Base-by-base conservation (phyloP, 92 coral and sea anemone species). In the Paragorgia papillata region DNA sequence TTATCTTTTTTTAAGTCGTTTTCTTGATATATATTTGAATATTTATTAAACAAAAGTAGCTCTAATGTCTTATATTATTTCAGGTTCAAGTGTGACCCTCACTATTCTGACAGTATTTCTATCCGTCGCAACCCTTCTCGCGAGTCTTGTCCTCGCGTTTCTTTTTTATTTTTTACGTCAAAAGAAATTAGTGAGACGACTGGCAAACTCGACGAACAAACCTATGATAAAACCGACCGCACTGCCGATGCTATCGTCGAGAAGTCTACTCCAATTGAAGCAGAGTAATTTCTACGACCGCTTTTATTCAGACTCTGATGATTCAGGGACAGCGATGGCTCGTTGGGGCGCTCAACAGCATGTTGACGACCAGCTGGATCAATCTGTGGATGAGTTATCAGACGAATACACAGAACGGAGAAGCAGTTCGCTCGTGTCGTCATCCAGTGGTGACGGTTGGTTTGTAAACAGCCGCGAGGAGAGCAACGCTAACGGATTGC, bases 401-500 rank as follows among this genome's bases (percentile, higher is more conserved):
- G 75, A 68, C 14, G 75, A 68, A 37, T 49, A 26, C 21, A 8
- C 57, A 0, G 41, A 31, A 19, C 19, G 37, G 0, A 34, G 75
- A 2, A 68, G 75, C 19, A 48, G 59, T 49, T 68, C 75, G 20
- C 7, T 68, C 9, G 14, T 26, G 4, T 68, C 75, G 4, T 46
- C 75, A 2, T 68, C 75, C 6, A 68, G 58, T 49, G 33, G 64
- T 22, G 75, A 68, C 19, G 54, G 31, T 59, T 44, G 58, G 60
- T 19, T 68, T 31, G 25, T 68, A 21, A 68, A 59, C 40, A 68
- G 75, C 75, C 54, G 29, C 40, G 75, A 68, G 29, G 75, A 48
- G 21, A 46, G 14, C 2, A 59, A 25, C 7, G 19, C 56, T 2
- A 66, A 66, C 55, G 73, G 48, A 7, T 0, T 0, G 9, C 28